Percentiles rank a stretch among this genome's conserved stretches.
Evolutionary conservation across 2,797 vertebrate species (phyloP).

Genomic region (Danio choprae): DNA sequence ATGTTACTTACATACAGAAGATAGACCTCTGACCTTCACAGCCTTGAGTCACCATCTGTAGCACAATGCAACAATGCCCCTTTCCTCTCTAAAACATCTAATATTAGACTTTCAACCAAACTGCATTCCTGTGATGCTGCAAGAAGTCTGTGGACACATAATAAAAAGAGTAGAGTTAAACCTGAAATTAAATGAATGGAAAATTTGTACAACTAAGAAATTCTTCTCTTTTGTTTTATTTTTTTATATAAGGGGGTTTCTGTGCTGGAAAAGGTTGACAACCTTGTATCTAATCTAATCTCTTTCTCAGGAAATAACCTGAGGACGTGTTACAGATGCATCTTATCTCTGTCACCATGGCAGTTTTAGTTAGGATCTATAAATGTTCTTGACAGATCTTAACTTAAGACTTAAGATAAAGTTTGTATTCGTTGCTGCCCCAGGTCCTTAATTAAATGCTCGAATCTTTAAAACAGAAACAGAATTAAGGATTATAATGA

Average conservation of each 20-base stretch:
- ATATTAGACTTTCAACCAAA: background rate
- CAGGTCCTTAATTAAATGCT: background rate
- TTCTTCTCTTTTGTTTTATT: background rate
- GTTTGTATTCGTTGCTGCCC: background rate
- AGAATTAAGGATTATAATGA: background rate
- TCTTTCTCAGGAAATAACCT: background rate
- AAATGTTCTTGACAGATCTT: background rate
- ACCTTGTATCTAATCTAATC: background rate
- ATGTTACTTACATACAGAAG: background rate
- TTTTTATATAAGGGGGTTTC: background rate
- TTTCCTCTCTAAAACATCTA: background rate
- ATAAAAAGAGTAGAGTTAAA: background rate
- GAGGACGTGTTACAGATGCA: background rate
- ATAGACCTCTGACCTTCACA: background rate
- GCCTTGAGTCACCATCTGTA: background rate
- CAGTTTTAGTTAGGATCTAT: background rate
- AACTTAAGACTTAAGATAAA: constrained; percentile 5
- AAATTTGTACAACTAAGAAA: no score
- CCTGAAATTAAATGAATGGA: background rate
- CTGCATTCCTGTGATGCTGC: background rate
- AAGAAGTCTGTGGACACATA: background rate
- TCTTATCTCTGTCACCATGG: constrained; percentile 6
- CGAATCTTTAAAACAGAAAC: background rate
- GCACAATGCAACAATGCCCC: background rate
- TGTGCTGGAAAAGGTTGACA: background rate